Evolutionary conservation across 2,888 invertebrate genomes (phyloP).

Genomic region (Ethmia dodecea): DNA sequence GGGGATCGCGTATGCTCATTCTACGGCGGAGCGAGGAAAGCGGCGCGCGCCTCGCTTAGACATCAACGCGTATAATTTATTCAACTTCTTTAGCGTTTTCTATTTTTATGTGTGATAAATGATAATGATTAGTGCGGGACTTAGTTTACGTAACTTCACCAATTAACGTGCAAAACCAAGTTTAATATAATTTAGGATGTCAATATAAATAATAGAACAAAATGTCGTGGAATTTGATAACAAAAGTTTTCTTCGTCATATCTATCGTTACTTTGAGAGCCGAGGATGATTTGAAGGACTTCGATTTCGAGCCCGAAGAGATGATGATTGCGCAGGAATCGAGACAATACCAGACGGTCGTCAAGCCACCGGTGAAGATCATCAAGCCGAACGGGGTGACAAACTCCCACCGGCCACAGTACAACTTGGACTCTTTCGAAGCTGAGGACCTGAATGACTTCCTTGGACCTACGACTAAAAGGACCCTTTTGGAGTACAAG

Average conservation of each 20-base stretch:
- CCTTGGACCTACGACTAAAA: conserved; percentile 35
- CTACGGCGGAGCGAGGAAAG: conserved; percentile 41
- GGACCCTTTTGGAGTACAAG: conserved; percentile 43
- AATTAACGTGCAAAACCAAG: too few species aligned
- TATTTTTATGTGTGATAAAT: conserved; percentile 18
- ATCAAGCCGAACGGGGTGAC: conserved; percentile 45
- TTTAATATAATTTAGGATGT: conserved; percentile 5
- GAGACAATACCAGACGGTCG: conserved; percentile 54
- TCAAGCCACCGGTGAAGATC: conserved; percentile 33
- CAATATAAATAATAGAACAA: conserved; percentile 22
- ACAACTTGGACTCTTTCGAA: conserved; percentile 62
- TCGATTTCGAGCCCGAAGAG: conserved; percentile 56
- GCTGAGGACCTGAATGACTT: conserved; percentile 48
- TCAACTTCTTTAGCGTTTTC: conserved; percentile 17
- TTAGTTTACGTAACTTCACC: conserved; percentile 8
- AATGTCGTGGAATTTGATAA: conserved; percentile 34
- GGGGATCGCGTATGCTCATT: conserved; percentile 49
- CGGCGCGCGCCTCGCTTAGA: conserved; percentile 48
- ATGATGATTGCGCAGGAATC: conserved; percentile 70
- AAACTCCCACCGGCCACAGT: conserved; percentile 68
- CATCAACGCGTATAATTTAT: conserved; percentile 30
- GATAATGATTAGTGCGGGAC: conserved; percentile 15
- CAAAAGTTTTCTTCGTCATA: conserved; percentile 29
- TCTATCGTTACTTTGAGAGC: conserved; percentile 31
- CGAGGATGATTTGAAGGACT: conserved; percentile 48